phyloP scores from a whole-genome alignment of 2,797 vertebrate genomes.

The Clarias laeviceps region DNA sequence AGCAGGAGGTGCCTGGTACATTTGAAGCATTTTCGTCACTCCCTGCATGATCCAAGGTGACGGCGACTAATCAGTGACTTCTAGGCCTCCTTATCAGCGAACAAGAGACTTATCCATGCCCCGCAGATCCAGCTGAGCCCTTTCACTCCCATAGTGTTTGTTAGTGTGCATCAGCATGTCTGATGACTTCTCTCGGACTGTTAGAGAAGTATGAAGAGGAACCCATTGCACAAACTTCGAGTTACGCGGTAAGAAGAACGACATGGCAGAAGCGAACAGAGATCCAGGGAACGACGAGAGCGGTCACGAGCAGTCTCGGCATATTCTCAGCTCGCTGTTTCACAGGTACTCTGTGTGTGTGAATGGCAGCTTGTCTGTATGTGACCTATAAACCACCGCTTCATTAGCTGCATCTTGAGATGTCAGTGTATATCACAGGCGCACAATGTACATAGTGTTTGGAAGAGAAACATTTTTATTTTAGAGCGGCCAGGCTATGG shows the following conservation, averaged over 20 bases:
- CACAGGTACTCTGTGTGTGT: slow-evolving; percentile 39
- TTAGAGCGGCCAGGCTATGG: not conserved
- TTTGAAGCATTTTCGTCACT: not conserved
- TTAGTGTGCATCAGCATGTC: not conserved
- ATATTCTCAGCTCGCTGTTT: slow-evolving; percentile 48
- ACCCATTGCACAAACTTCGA: not conserved
- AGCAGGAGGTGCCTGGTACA: too few relatives aligned
- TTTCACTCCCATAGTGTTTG: not conserved
- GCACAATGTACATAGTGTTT: not conserved
- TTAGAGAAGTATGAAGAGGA: slow-evolving; percentile 17
- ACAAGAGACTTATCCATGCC: slow-evolving; percentile 35
- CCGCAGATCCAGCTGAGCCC: slow-evolving; percentile 30
- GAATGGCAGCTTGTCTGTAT: not conserved
- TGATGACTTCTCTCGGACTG: not conserved
- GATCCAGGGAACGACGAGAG: slow-evolving; percentile 16
- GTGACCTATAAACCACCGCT: not conserved
- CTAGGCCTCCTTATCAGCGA: slow-evolving; percentile 51
- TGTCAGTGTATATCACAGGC: not conserved
- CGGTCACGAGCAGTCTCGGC: slow-evolving; percentile 14
- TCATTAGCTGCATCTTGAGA: not conserved
- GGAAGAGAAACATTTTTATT: too few relatives aligned
- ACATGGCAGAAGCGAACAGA: slow-evolving; percentile 36
- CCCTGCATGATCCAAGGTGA: not conserved
- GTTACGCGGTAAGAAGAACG: not conserved
- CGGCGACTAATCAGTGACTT: slow-evolving; percentile 40